Base-by-base conservation (phyloP, 2,888 invertebrate genomes). In the Apamea monoglypha region DNA sequence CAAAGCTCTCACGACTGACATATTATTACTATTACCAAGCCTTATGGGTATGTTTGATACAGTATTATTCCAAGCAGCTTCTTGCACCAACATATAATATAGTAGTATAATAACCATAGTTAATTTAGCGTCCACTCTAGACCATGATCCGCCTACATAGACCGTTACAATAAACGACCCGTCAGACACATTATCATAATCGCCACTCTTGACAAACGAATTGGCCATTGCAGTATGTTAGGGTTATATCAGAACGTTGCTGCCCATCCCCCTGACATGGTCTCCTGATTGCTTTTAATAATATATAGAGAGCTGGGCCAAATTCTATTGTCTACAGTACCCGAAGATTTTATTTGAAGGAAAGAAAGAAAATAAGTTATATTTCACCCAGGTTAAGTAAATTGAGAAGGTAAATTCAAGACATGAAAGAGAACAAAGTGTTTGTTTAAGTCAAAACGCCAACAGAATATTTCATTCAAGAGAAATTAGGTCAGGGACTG, bases 401-500 rank as follows among this genome's bases (percentile, higher is more conserved):
- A 47, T 47, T 47, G 16, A 16, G 16, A 47, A 56, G 21, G 7
- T 10, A 7, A 50, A 61, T 32, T 29, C 16, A 36, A 67, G 7
- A 68, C 25, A 56, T 4, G 18, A 47, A 16, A 18, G 21, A 44
- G 3, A 53, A 61, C 25, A 64, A 68, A 63, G 6, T 50, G 0
- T 44, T 63, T 71, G 3, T 8, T 1, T 2, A n/a, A 70, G 47
- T 53, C 18, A 47, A 44, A 66, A 50, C 32, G 10, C 10, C 10
- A 67, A 71, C 63, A 67, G 25, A 68, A 73, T 70, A 56, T 66
- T 77, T 74, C 6, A 69, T 76, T 77, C 18, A 32, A 64, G 4
- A 29, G 36, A 59, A 87, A 80, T 77, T 79, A 76, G 76, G 77
- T 69, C 74, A 87, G 21, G 66, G n/a, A 29, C n/a, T 21, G 10